Conservation (phyloP, 2,888 invertebrate genomes). For the Troglohyphantes excavatus region DNA sequence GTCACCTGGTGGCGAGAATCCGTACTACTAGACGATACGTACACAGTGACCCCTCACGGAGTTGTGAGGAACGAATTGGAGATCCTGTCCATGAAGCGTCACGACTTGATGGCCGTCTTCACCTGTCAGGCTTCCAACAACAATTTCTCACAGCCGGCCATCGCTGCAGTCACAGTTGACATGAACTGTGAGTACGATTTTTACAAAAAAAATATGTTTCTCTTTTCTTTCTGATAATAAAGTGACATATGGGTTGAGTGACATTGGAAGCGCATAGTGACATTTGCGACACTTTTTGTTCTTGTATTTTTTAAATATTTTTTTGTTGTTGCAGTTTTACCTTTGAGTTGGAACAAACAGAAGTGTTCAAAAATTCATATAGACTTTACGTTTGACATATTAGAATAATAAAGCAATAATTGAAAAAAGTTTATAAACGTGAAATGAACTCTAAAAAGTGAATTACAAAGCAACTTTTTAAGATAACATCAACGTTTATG, state of each 20-base stretch:
- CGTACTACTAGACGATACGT: constrained; percentile 90
- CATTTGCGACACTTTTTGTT: neutral
- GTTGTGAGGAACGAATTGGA: constrained; percentile 89
- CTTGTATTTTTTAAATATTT: no score
- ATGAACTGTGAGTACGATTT: constrained; percentile 93
- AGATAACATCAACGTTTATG: no score
- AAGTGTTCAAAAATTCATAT: no score
- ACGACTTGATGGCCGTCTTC: constrained; percentile 92
- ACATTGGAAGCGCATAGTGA: neutral
- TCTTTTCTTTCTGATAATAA: neutral
- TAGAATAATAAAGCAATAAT: no score
- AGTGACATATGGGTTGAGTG: no score
- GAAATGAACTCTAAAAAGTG: no score
- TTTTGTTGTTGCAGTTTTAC: no score
- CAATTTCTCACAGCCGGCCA: constrained; percentile 89
- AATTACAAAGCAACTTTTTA: no score
- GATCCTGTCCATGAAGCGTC: constrained; percentile 89
- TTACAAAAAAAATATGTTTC: neutral
- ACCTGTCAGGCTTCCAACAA: constrained; percentile 94
- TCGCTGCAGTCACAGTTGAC: constrained; percentile 90
- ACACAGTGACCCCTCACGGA: constrained; percentile 85
- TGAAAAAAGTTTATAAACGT: no score
- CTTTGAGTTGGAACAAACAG: no score
- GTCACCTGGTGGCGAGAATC: constrained; percentile 92
- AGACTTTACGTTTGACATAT: no score